Base-by-base conservation (phyloP, 2,888 invertebrate species). In the Campoletis raptor region DNA sequence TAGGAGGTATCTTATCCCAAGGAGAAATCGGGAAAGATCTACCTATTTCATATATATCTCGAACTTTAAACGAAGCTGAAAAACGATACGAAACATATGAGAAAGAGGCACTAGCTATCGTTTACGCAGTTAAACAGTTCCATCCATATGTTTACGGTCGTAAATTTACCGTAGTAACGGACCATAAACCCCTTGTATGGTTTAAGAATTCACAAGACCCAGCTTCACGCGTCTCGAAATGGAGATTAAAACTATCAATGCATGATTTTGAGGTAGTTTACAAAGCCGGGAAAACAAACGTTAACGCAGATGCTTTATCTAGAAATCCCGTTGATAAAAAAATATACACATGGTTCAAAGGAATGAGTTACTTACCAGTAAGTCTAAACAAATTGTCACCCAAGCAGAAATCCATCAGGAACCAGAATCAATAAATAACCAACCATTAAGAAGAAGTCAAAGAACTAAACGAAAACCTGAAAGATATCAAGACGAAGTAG, bases 241-340 rank as follows among this genome's bases (percentile, higher is more conserved):
- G 86, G 83, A 64, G 77, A 30, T 54, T 83, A 8, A 30, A 30
- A 30, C 3, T 30, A 30, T 30, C 30, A 30, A 30, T 30, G 30
- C 30, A 77, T 24, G 64, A 85, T 52, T 52, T 37, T 15, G 77
- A 85, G 52, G 85, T 77, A 9, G 79, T 66, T n/a, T 66, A 66
- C 40, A 66, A 66, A 10, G 18, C 66, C 2, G 40, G 66, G 1
- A 66, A 66, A 66, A 66, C 48, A 18, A 40, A 66, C 7, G 40
- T 66, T 0, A 66, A 66, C 66, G 37, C 66, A 10, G 66, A 86
- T 54, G 80, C 70, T 9, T 21, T 84, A 37, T 86, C 81, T 0
- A 21, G 86, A 24, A 86, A 86, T 45, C 84, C 84, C 9, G 73
- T 74, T 3, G 69, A 80, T 2, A 15, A 42, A 18, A n/a, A 61